These are phyloP conservation scores for Acleris literana DNA, from an alignment of 2,888 invertebrate genomes.

Conservation along the genomic window DNA sequence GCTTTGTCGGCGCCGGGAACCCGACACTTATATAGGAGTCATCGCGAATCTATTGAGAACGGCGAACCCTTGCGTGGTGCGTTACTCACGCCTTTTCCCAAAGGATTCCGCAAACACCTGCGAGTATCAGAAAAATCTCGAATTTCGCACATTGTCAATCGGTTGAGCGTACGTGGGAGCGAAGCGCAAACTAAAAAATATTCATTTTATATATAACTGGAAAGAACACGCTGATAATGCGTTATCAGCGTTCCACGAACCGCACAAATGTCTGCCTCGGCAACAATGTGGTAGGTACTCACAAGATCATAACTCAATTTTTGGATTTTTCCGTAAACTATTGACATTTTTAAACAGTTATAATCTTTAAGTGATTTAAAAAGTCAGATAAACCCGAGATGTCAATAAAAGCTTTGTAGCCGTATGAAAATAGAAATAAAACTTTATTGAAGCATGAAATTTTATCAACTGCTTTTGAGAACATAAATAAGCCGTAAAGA, in stretches of 20 bases:
- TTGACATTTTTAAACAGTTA: constrained; percentile 5
- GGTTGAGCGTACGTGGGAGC: constrained; percentile 30
- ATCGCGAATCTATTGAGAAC: constrained; percentile 14
- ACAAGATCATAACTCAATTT: constrained; percentile 12
- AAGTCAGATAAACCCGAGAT: constrained; percentile 9
- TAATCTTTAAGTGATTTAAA: background rate
- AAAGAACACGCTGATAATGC: constrained; percentile 30
- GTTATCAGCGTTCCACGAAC: constrained; percentile 33
- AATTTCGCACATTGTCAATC: constrained; percentile 47
- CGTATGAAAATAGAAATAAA: constrained; percentile 50
- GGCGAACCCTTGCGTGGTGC: background rate
- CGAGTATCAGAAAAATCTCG: constrained; percentile 49
- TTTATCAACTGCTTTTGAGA: constrained; percentile 63
- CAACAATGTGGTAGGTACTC: constrained; percentile 22
- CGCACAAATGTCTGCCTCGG: constrained; percentile 12
- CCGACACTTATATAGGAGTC: constrained; percentile 67
- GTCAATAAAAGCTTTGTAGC: constrained; percentile 10
- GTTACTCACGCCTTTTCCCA: constrained; percentile 22
- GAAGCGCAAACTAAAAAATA: constrained; percentile 23
- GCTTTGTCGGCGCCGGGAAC: constrained; percentile 77
- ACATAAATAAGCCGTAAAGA: constrained; percentile 60
- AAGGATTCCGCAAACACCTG: constrained; percentile 49
- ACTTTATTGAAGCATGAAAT: constrained; percentile 63
- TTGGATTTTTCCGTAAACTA: constrained; percentile 15
- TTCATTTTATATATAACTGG: constrained; percentile 25